phyloP scores from a whole-genome alignment of 2,888 invertebrate genomes.

The Byasa hedistus region DNA sequence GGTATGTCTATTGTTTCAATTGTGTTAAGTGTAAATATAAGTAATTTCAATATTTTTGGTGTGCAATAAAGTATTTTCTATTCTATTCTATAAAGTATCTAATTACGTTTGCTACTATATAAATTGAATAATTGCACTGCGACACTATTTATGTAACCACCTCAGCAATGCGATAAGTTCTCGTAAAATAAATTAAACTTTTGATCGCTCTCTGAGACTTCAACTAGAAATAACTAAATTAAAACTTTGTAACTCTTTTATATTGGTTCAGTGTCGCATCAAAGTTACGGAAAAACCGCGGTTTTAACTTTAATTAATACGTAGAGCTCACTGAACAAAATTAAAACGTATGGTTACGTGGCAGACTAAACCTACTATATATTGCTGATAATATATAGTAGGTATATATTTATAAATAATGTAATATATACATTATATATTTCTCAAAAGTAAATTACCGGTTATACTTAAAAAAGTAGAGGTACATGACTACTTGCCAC shows the following conservation, averaged over 20 bases:
- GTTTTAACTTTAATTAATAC: slow-evolving; percentile 18
- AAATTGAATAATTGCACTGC: neutral
- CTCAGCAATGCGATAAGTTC: slow-evolving; percentile 4
- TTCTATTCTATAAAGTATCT: too few relatives aligned
- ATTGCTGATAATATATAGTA: too few relatives aligned
- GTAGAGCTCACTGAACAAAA: neutral
- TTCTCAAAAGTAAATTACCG: neutral
- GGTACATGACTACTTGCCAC: neutral
- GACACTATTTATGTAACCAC: neutral
- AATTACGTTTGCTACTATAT: neutral
- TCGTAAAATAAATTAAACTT: neutral
- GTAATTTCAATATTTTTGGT: too few relatives aligned
- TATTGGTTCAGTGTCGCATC: slow-evolving; percentile 18
- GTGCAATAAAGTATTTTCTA: too few relatives aligned
- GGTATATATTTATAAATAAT: too few relatives aligned
- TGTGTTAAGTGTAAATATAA: too few relatives aligned
- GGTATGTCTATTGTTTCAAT: too few relatives aligned
- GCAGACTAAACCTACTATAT: neutral
- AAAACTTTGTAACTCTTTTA: slow-evolving; percentile 15
- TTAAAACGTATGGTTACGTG: neutral
- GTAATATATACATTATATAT: neutral
- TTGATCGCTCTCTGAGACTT: slow-evolving; percentile 10
- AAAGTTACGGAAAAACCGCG: neutral
- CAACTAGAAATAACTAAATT: slow-evolving; percentile 15
- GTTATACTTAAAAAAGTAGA: neutral